These are phyloP conservation scores for Hesperophylax magnus DNA, from an alignment of 1,140 invertebrate genomes.

Conservation along the genomic window DNA sequence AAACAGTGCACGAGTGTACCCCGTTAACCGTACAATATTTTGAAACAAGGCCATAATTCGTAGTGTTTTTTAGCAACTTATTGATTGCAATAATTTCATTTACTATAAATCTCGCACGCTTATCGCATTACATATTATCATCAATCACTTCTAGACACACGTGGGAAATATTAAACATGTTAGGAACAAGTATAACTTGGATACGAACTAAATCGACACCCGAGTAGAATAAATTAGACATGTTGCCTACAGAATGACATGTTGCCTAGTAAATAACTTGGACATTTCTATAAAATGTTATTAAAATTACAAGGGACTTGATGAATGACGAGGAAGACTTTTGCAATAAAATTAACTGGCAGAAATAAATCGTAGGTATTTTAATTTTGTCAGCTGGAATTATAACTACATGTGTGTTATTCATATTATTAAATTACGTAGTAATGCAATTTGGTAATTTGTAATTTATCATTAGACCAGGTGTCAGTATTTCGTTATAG, in stretches of 20 bases:
- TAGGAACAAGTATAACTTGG: too few species aligned
- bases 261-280: too few species aligned
- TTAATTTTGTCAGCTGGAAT: neutral
- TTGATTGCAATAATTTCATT: conserved; percentile 12
- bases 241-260: too few species aligned
- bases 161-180: conserved; percentile 1
- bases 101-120: conserved; percentile 6
- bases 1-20: too few species aligned
- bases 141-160: conserved; percentile 11
- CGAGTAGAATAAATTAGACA: too few species aligned
- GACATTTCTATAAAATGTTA: neutral
- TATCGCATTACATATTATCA: neutral
- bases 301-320: neutral
- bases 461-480: too few species aligned
- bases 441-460: too few species aligned
- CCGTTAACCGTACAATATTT: neutral
- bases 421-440: too few species aligned
- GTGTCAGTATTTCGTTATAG: too few species aligned
- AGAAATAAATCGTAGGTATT: neutral
- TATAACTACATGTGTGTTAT: neutral
- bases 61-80: neutral
- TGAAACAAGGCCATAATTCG: neutral
- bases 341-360: neutral
- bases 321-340: conserved; percentile 5
- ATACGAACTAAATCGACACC: too few species aligned